phyloP scores from a whole-genome alignment of 2,888 invertebrate species.

The Erynnis tages region DNA sequence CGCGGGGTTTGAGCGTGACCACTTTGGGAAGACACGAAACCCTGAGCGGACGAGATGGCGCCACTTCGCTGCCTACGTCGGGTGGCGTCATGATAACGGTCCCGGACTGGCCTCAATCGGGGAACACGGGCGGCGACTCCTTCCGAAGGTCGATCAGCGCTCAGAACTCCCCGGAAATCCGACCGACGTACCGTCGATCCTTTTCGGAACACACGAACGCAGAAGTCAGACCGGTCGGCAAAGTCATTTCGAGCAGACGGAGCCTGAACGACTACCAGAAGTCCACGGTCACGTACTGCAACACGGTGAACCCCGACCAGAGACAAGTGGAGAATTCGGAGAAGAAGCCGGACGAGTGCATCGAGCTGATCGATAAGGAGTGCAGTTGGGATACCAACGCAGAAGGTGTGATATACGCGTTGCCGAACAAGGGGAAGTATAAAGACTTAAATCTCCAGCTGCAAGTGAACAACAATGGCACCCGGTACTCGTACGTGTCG shows the following conservation, averaged over 20 bases:
- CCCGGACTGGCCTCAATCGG: constrained; percentile 82
- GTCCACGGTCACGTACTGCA: constrained; percentile 63
- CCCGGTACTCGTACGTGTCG: constrained; percentile 72
- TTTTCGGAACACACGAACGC: constrained; percentile 72
- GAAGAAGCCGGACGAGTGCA: constrained; percentile 66
- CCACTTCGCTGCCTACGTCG: constrained; percentile 69
- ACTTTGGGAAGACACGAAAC: constrained; percentile 72
- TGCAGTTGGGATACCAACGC: constrained; percentile 82
- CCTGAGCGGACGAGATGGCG: constrained; percentile 59
- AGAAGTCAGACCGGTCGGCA: constrained; percentile 61
- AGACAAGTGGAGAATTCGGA: constrained; percentile 43
- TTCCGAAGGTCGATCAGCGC: constrained; percentile 68
- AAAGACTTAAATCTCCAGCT: constrained; percentile 73
- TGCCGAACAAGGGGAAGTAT: constrained; percentile 77
- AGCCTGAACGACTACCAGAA: constrained; percentile 74
- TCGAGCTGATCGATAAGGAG: constrained; percentile 79
- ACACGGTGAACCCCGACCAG: constrained; percentile 52
- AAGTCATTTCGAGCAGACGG: constrained; percentile 72
- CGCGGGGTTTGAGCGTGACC: constrained; percentile 70
- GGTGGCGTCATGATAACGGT: constrained; percentile 84
- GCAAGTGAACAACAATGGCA: constrained; percentile 76
- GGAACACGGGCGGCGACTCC: constrained; percentile 53
- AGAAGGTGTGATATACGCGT: constrained; percentile 75
- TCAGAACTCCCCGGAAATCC: constrained; percentile 71
- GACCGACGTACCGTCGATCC: constrained; percentile 71